These are phyloP conservation scores for Lasioglossum marginatum DNA, from an alignment of 2,888 invertebrate genomes.

Conservation along the genomic window DNA sequence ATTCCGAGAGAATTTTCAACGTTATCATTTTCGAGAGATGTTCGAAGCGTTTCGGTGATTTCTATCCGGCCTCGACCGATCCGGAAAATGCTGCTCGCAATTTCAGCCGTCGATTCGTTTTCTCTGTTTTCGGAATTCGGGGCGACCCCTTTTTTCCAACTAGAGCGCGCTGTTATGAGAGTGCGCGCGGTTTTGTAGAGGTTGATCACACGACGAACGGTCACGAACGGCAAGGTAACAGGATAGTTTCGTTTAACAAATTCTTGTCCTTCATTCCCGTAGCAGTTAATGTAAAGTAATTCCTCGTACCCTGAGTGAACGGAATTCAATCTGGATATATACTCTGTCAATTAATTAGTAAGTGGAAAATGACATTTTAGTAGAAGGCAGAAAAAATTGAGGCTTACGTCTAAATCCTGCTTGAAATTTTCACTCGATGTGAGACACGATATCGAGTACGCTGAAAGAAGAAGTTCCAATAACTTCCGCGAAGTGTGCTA, in stretches of 20 bases:
- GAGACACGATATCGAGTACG: not conserved
- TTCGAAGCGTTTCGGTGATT: not conserved
- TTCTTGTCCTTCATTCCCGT: too few species aligned
- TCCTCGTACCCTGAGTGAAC: too few species aligned
- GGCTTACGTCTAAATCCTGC: not conserved
- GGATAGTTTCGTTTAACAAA: too few species aligned
- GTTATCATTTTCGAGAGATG: constrained; percentile 1
- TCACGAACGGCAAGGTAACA: too few species aligned
- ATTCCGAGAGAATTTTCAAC: not conserved
- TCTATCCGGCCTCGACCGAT: not conserved
- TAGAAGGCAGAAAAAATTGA: not conserved
- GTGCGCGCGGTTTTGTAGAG: not conserved
- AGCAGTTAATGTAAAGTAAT: too few species aligned
- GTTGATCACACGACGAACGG: not conserved
- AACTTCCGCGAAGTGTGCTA: not conserved
- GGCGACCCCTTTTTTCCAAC: not conserved
- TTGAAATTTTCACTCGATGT: not conserved
- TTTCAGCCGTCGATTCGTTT: constrained; percentile 7
- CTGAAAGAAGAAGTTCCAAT: not conserved
- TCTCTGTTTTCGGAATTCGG: not conserved
- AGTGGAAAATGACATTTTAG: not conserved
- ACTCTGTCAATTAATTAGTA: not conserved
- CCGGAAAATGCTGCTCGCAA: not conserved
- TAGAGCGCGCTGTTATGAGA: not conserved
- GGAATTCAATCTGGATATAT: not conserved